Conservation (phyloP, 2,113 vertebrate genomes). For the Rhodinocichla rosea region DNA sequence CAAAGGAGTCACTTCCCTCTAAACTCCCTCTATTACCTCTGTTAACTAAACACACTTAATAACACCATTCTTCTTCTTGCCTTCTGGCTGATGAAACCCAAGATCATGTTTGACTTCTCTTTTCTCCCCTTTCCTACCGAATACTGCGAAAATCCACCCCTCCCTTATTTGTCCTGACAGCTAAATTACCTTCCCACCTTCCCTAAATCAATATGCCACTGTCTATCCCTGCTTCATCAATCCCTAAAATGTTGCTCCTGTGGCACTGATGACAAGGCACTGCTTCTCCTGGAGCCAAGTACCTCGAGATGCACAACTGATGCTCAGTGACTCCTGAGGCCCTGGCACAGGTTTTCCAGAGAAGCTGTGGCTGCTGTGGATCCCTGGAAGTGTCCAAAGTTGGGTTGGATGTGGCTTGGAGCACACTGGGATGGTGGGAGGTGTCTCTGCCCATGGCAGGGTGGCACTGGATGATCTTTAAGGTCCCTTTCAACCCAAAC, state of each 20-base stretch:
- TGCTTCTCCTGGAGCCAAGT: not conserved
- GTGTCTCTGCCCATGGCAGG: not conserved
- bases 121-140: not conserved
- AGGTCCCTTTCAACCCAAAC: not conserved
- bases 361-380: not conserved
- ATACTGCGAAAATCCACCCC: not conserved
- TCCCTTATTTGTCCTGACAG: slow-evolving; percentile 33
- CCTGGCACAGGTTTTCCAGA: not conserved
- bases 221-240: not conserved
- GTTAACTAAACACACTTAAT: slow-evolving; percentile 28
- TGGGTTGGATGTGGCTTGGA: rapidly evolving
- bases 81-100: slow-evolving; percentile 11
- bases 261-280: not conserved
- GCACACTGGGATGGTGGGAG: rapidly evolving
- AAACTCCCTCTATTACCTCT: not conserved
- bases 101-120: slow-evolving; percentile 32
- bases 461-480: not conserved
- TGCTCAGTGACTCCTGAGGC: not conserved
- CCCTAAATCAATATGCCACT: not conserved
- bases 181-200: slow-evolving; percentile 34
- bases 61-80: not conserved
- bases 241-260: not conserved
- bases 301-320: rapidly evolving
- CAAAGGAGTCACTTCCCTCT: slow-evolving; percentile 19
- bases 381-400: not conserved